Conservation (phyloP, 2,888 invertebrate species). For the Thyatira batis region DNA sequence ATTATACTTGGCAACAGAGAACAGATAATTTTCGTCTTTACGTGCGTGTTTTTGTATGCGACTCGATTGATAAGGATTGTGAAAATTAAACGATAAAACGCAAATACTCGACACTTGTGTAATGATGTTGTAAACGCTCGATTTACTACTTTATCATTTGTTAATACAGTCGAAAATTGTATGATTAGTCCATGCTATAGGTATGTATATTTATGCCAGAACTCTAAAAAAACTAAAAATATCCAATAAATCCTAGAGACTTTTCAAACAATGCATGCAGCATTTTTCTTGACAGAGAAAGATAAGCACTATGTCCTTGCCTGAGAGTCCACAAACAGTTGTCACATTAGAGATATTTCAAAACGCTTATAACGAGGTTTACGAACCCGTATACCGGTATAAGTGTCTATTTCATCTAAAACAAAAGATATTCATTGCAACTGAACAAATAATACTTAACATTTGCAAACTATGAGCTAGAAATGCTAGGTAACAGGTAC, state of each 20-base stretch:
- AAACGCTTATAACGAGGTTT: no score
- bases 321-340: no score
- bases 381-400: no score
- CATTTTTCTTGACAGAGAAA: not conserved
- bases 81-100: not conserved
- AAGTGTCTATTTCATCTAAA: no score
- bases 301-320: no score
- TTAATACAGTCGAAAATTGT: not conserved
- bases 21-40: not conserved
- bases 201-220: not conserved
- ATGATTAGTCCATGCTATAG: not conserved
- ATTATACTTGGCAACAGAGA: conserved; percentile 26
- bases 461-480: no score
- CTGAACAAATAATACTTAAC: no score
- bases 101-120: not conserved
- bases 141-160: not conserved
- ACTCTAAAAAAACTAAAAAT: no score
- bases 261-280: not conserved
- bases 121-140: not conserved
- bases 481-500: no score
- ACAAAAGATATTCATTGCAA: no score
- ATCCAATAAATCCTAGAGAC: not conserved
- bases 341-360: no score
- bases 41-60: not conserved
- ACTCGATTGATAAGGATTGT: conserved; percentile 4